Evolutionary conservation across 2,888 invertebrate genomes (phyloP).

Genomic region (Harpalus rubripes): DNA sequence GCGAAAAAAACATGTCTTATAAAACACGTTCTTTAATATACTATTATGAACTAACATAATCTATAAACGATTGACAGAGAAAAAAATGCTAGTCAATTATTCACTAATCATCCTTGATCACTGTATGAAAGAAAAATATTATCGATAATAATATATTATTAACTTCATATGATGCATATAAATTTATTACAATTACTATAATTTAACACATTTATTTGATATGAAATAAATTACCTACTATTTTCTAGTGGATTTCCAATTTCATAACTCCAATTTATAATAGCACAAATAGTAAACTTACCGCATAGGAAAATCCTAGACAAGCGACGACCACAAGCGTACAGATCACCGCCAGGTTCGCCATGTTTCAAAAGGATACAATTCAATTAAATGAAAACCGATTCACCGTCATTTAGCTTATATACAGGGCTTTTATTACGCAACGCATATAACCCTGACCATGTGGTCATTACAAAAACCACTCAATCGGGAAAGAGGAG

Average conservation of each 20-base stretch:
- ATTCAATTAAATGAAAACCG: constrained; percentile 49
- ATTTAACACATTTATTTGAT: background rate
- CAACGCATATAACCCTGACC: constrained; percentile 63
- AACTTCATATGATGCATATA: background rate
- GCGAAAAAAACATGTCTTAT: too few relatives aligned
- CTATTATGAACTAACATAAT: too few relatives aligned
- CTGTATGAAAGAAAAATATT: background rate
- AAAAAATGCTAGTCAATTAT: too few relatives aligned
- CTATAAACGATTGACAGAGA: too few relatives aligned
- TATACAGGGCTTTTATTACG: constrained; percentile 56
- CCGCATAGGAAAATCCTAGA: constrained; percentile 57
- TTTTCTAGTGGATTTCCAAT: too few relatives aligned
- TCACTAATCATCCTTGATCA: too few relatives aligned
- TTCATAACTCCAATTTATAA: too few relatives aligned
- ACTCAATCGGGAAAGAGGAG: constrained; percentile 60
- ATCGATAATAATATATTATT: background rate
- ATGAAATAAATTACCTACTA: too few relatives aligned
- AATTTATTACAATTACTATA: constrained; percentile 10
- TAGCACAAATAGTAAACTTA: constrained; percentile 25
- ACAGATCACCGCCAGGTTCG: constrained; percentile 50
- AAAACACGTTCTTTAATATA: too few relatives aligned
- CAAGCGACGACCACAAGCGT: constrained; percentile 15
- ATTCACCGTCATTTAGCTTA: constrained; percentile 41
- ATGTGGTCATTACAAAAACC: constrained; percentile 60
- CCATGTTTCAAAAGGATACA: constrained; percentile 50